Conservation (phyloP, 2,888 invertebrate species). For the Trichopoda pennipes region DNA sequence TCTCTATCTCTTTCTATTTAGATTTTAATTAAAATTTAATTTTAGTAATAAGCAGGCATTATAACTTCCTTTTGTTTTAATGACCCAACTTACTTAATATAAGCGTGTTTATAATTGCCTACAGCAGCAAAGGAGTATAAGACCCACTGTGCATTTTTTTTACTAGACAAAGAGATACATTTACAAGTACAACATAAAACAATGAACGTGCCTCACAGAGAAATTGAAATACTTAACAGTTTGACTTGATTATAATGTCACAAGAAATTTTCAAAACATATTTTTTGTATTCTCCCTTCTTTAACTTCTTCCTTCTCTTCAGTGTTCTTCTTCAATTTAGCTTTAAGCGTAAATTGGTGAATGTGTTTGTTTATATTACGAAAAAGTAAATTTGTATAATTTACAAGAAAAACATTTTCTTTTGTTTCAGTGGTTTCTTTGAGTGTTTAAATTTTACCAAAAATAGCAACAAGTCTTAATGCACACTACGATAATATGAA, state of each 20-base stretch:
- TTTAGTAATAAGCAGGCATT: no score
- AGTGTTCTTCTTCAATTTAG: conserved; percentile 19
- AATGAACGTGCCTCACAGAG: conserved; percentile 61
- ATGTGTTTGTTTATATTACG: conserved; percentile 2
- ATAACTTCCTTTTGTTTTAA: no score
- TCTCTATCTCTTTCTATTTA: no score
- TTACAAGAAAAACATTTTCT: conserved; percentile 51
- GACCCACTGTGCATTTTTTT: conserved; percentile 23
- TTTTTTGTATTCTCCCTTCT: conserved; percentile 13
- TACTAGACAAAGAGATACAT: not conserved
- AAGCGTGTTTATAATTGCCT: no score
- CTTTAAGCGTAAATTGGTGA: conserved; percentile 11
- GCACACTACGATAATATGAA: not conserved
- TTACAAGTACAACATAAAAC: conserved; percentile 49
- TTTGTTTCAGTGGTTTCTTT: conserved; percentile 53
- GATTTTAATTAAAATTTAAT: no score
- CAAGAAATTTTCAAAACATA: conserved; percentile 36
- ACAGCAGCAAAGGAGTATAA: no score
- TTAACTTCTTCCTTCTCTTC: not conserved
- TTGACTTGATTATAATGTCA: conserved; percentile 71
- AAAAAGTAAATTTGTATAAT: conserved; percentile 46
- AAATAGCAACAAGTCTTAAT: conserved; percentile 68
- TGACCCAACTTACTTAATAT: no score
- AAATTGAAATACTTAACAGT: conserved; percentile 68
- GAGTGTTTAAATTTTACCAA: conserved; percentile 16